Percentiles rank a stretch among this genome's conserved stretches.
Conservation (phyloP, 2,113 vertebrate genomes). For the Emydocephalus ijimae region DNA sequence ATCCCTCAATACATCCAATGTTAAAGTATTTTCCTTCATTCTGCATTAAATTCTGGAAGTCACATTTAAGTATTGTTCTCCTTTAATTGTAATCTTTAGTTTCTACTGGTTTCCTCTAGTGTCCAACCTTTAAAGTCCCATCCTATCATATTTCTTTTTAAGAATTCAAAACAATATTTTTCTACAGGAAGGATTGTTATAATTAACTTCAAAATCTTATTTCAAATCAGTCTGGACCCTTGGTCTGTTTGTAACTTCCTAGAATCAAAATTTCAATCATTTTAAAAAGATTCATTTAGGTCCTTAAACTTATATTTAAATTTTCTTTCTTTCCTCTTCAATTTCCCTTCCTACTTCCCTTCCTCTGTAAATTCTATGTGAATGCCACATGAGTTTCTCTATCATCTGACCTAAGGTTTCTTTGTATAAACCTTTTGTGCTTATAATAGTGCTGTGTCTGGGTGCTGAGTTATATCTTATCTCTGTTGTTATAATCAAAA, state of each 20-base stretch:
- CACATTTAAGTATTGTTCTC: background rate
- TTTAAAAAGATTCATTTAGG: background rate
- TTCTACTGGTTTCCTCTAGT: too few relatives aligned
- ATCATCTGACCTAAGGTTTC: background rate
- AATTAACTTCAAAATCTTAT: background rate
- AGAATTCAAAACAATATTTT: background rate
- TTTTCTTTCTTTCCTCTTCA: background rate
- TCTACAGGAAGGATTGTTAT: background rate
- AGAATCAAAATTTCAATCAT: background rate
- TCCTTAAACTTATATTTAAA: background rate
- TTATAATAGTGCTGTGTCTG: background rate
- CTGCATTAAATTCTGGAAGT: background rate
- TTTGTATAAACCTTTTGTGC: background rate
- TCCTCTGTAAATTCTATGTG: background rate
- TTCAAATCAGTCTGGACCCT: background rate
- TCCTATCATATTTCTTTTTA: background rate
- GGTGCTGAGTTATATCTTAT: background rate
- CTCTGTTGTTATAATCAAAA: background rate
- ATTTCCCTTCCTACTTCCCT: background rate
- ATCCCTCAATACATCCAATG: background rate
- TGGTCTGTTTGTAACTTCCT: background rate
- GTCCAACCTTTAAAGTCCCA: too few relatives aligned
- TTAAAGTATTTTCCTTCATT: background rate
- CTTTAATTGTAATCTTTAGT: background rate
- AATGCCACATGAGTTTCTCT: background rate